These are phyloP conservation scores for Antheraea mylitta DNA, from an alignment of 1,140 invertebrate species.

Conservation along the genomic window DNA sequence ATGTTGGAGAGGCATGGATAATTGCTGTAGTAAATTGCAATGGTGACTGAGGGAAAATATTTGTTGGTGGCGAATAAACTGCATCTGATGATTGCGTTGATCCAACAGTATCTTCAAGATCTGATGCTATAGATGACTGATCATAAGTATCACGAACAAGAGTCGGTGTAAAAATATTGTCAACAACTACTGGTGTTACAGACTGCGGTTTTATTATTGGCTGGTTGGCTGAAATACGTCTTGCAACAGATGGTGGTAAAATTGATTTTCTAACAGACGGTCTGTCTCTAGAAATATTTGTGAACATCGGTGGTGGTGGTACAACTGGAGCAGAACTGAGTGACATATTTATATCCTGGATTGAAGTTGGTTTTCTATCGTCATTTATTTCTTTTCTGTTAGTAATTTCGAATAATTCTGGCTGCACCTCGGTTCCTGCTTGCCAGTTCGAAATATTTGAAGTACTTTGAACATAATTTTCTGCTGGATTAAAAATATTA, in stretches of 20 bases:
- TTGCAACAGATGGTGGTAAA: constrained; percentile 65
- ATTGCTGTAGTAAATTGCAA: not conserved
- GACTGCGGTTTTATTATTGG: constrained; percentile 48
- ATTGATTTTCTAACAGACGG: constrained; percentile 45
- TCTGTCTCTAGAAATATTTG: constrained; percentile 38
- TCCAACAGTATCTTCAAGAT: not conserved
- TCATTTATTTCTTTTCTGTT: not conserved
- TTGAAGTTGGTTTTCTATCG: not conserved
- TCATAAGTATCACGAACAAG: constrained; percentile 14
- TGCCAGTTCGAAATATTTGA: not conserved
- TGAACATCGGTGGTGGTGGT: constrained; percentile 71
- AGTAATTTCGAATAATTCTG: not conserved
- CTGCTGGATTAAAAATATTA: not conserved
- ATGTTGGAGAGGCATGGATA: not conserved
- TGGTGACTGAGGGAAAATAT: not conserved
- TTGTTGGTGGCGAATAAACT: not conserved
- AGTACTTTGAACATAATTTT: not conserved
- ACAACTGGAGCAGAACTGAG: constrained; percentile 33
- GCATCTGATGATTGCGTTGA: not conserved
- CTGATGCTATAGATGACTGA: not conserved
- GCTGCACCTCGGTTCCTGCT: not conserved
- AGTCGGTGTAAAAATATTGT: constrained; percentile 56
- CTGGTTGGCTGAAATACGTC: constrained; percentile 53
- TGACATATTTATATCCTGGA: not conserved
- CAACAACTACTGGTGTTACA: constrained; percentile 19